Evolutionary conservation across 2,888 invertebrate species (phyloP).

Genomic region (Lingula anatina): DNA sequence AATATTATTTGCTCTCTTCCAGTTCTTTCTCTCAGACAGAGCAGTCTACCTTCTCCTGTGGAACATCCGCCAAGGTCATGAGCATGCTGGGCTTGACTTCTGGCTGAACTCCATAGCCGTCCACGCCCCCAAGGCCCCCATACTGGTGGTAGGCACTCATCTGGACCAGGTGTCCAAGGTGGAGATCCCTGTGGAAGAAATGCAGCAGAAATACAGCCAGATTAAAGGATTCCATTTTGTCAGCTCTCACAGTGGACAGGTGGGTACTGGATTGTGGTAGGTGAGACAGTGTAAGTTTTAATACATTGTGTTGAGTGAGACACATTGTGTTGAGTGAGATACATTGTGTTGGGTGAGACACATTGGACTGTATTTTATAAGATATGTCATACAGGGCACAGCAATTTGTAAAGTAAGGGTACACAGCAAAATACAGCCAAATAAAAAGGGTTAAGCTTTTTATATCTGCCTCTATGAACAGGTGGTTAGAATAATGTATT

Average conservation of each 20-base stretch:
- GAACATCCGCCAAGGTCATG: conserved; percentile 50
- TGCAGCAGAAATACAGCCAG: conserved; percentile 43
- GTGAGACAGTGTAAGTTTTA: no score
- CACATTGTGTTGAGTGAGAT: no score
- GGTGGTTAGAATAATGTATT: no score
- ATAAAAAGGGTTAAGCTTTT: no score
- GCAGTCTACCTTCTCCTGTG: conserved; percentile 49
- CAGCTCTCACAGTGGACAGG: conserved; percentile 41
- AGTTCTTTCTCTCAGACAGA: conserved; percentile 50
- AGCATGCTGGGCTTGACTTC: no score
- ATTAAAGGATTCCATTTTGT: conserved; percentile 45
- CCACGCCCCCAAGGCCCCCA: conserved; percentile 50
- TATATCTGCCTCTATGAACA: no score
- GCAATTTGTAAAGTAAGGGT: no score
- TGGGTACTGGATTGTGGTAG: conserved; percentile 14
- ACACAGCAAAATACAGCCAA: no score
- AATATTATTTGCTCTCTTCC: conserved; percentile 8
- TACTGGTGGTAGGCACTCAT: conserved; percentile 49
- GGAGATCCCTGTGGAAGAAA: conserved; percentile 33
- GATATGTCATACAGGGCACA: no score
- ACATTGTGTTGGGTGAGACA: no score
- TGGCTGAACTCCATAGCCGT: conserved; percentile 48
- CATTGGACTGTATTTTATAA: no score
- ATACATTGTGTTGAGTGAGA: no score
- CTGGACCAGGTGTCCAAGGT: conserved; percentile 47